A percentile compares a stretch with the other conserved stretches of the same genome.
These are phyloP conservation scores for Atherinosoma microstoma DNA, from an alignment of 2,797 vertebrate genomes.

Conservation along the genomic window DNA sequence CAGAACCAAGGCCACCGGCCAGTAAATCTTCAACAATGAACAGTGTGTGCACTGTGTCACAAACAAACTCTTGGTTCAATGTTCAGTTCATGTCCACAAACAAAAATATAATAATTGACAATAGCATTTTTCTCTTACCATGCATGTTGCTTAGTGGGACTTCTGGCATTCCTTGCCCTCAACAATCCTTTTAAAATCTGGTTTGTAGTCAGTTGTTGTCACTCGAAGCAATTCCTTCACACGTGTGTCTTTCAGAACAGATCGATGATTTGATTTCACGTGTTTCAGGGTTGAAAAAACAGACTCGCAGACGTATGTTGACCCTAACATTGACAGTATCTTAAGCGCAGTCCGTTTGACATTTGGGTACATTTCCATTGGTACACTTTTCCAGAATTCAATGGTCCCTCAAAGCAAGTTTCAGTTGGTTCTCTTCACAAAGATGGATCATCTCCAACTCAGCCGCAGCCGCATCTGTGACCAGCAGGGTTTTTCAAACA, in stretches of 20 bases:
- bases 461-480: constrained; percentile 44
- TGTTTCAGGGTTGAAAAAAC: constrained; percentile 20
- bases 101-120: not conserved
- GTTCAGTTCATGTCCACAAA: not conserved
- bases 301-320: constrained; percentile 43
- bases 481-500: constrained; percentile 34
- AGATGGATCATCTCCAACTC: constrained; percentile 47
- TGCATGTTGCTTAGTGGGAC: constrained; percentile 5
- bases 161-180: constrained; percentile 4
- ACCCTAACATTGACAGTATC: constrained; percentile 44
- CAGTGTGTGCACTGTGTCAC: not conserved
- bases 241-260: constrained; percentile 9
- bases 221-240: constrained; percentile 6
- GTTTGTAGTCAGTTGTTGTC: constrained; percentile 9
- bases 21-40: constrained; percentile 3
- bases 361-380: constrained; percentile 40
- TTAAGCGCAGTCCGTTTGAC: constrained; percentile 41
- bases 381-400: constrained; percentile 49
- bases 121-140: not conserved
- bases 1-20: not conserved
- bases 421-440: constrained; percentile 36
- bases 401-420: constrained; percentile 37
- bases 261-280: constrained; percentile 10
- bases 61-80: not conserved
- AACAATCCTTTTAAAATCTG: constrained; percentile 11